Evolutionary conservation across 2,797 vertebrate genomes (phyloP), one percentile per base, ranked within the genome.

Genomic region (Phoeniculus purpureus): DNA sequence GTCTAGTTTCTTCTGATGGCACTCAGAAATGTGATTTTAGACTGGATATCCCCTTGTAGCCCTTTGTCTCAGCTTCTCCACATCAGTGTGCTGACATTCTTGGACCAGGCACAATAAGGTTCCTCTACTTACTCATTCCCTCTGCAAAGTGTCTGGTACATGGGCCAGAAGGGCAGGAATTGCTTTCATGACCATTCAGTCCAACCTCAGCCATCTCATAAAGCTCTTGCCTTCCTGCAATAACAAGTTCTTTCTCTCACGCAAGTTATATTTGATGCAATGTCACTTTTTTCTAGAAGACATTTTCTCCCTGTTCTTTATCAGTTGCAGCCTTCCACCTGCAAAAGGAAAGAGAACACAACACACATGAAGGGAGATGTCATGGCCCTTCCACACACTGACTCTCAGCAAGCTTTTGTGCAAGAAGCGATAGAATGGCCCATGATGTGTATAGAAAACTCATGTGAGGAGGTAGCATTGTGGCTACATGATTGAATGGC

Each of bases 371-470:
- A 40, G 40, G 50, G 59, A 71, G 82, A 62, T 71, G 66, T 88
- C 75, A 27, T 3, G 43, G 80, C 37, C 40, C 40, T 83, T 71
- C 80, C 43, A 51, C 37, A 6, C 50, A 91, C 92, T 85, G 47
- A 72, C 60, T 85, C 78, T 66, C 85, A 61, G 68, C 31, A 58
- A 8, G 32, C 25, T 88, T 93, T 92, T 92, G 83, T 94, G 86
- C 19, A 55, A 83, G 82, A 64, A 82, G 32, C 32, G 54, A 86
- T 83, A 66, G 85, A n/a, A 76, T 55, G 61, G 71, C 12, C 88
- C 15, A 0, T 66, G 64, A 67, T 77, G 62, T 59, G 9, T 59
- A 34, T 6, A 65, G 87, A 67, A 94, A 93, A 76, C 86, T 25
- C 7, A 9, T 56, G 47, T 15, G 18, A 40, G 32, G 61, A 21